Conservation (phyloP, 2,888 invertebrate genomes). For the Spodoptera littoralis region DNA sequence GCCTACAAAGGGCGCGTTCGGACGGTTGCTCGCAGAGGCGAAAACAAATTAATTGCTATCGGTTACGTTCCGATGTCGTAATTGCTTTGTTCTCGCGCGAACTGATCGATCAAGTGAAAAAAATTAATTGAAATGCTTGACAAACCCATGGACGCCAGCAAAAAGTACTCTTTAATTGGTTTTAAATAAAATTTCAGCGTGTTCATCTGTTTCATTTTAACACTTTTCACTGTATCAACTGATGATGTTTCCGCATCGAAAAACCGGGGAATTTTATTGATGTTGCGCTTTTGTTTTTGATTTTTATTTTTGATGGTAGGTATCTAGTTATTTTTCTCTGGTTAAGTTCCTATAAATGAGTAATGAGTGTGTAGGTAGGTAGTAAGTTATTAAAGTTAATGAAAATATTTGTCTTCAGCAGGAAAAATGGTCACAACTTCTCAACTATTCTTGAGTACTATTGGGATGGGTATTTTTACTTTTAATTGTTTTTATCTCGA, state of each 20-base stretch:
- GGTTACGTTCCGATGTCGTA: constrained; percentile 83
- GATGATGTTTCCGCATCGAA: constrained; percentile 36
- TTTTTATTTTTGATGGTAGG: constrained; percentile 8
- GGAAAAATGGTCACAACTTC: too few relatives aligned
- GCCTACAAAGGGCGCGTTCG: constrained; percentile 78
- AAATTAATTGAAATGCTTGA: constrained; percentile 85
- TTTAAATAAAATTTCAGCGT: constrained; percentile 35
- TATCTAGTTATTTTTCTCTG: constrained; percentile 1
- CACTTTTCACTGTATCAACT: constrained; percentile 34
- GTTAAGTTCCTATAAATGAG: too few relatives aligned
- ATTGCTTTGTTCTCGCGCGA: constrained; percentile 84
- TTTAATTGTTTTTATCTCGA: too few relatives aligned
- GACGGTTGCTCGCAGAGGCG: constrained; percentile 77
- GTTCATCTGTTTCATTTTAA: constrained; percentile 34
- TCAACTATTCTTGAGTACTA: too few relatives aligned
- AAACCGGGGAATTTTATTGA: constrained; percentile 17
- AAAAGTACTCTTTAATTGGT: constrained; percentile 55
- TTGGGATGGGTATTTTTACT: too few relatives aligned
- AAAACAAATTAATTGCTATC: constrained; percentile 88
- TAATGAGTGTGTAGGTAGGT: too few relatives aligned
- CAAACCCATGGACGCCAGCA: constrained; percentile 63
- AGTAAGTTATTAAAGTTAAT: too few relatives aligned
- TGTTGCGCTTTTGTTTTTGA: constrained; percentile 11
- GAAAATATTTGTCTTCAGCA: too few relatives aligned
- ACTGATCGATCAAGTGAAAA: constrained; percentile 84